Base-by-base conservation (phyloP, 2,113 vertebrate species). In the Podilymbus podiceps region DNA sequence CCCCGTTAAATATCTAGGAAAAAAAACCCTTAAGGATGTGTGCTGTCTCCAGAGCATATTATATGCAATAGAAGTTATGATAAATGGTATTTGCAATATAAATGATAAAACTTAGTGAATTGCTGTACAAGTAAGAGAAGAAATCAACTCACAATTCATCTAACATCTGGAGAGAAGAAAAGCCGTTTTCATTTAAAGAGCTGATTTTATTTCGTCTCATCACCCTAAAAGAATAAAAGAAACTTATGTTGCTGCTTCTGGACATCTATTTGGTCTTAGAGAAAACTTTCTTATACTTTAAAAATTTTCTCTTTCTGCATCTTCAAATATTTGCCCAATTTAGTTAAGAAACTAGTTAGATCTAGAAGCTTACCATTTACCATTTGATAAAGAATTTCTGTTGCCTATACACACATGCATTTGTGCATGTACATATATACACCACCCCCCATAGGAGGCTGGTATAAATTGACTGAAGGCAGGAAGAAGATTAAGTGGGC, bases 141-240 rank as follows among this genome's bases (percentile, higher is more conserved):
- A 79, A 66, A 74, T 90, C 20, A 89, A 99, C 99, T 99, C 97
- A 99, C 99, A 99, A 92, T 98, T 99, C 99, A 77, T 98, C 98
- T 56, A 99, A 97, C 96, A 98, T 99, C 47, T 98, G 98, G 35
- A 99, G 98, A 88, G 98, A 96, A n/a, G 98, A 98, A 88, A 99
- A 99, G 24, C 98, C 98, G 81, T 99, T 98, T 90, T 99, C 98
- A 53, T 98, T 98, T 90, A 99, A 96, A 47, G 98, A 96, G 73
- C 94, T 98, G 95, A 99, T 99, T 98, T 98, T 97, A 97, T 99
- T 99, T 88, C 95, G 93, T 91, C 99, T 98, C 95, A 99, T 97
- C 87, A 99, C 98, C 69, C 99, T 99, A 96, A 27, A 98, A 97
- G 59, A 55, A 97, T 75, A 94, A 97, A 97, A 93, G 71, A 91